These are phyloP conservation scores for Apostichopus leukothele DNA, from an alignment of 53 echinoderm and acorn worm genomes.

Conservation along the genomic window DNA sequence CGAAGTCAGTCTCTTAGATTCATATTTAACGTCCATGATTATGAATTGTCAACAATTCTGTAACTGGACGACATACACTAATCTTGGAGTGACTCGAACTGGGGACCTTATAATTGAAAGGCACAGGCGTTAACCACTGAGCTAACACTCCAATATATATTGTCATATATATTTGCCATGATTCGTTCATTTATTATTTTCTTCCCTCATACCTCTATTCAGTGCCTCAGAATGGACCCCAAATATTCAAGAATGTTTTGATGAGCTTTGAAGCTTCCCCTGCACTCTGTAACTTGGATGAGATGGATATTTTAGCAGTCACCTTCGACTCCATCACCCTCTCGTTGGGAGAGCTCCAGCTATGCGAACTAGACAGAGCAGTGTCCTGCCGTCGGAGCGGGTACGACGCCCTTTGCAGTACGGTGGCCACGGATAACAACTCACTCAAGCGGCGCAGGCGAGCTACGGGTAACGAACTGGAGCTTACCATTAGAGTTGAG, in stretches of 20 bases:
- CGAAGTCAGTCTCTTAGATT: too few relatives aligned
- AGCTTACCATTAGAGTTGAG: constrained; percentile 16
- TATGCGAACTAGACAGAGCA: constrained; percentile 14
- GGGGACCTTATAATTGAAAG: too few relatives aligned
- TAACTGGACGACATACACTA: too few relatives aligned
- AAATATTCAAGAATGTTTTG: not conserved
- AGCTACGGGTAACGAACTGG: not conserved
- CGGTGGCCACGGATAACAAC: not conserved
- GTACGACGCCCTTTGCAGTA: constrained; percentile 2
- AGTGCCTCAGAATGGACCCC: constrained; percentile 34
- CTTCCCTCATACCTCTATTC: too few relatives aligned
- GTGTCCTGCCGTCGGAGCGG: not conserved
- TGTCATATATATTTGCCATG: too few relatives aligned
- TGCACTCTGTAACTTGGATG: not conserved
- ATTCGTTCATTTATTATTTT: too few relatives aligned
- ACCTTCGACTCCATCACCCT: constrained; percentile 19
- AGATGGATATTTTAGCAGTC: not conserved
- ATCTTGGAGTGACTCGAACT: too few relatives aligned
- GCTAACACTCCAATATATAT: too few relatives aligned
- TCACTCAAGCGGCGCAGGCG: not conserved
- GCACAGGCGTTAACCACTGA: too few relatives aligned
- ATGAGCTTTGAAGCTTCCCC: not conserved
- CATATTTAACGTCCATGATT: too few relatives aligned
- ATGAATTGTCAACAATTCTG: too few relatives aligned
- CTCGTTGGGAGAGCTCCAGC: not conserved